Conservation (phyloP, 2,113 vertebrate genomes). For the Pyxicephalus adspersus region DNA sequence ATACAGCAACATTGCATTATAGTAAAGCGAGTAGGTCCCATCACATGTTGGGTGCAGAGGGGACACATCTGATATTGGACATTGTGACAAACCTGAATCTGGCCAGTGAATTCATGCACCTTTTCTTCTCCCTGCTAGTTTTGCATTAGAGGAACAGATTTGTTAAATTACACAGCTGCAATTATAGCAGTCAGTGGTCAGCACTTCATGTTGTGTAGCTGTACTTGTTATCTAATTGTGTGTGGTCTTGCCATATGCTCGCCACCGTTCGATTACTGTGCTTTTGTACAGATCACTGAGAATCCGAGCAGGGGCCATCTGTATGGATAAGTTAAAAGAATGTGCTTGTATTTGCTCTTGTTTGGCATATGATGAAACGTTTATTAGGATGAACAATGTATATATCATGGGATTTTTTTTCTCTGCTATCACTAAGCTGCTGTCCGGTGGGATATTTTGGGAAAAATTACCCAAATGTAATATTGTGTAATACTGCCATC, state of each 20-base stretch:
- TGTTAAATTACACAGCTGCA: slow-evolving; percentile 53
- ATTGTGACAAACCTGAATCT: no score
- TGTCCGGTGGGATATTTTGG: no score
- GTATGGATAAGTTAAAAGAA: slow-evolving; percentile 24
- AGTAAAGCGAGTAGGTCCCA: no score
- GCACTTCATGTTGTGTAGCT: neutral
- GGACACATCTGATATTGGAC: no score
- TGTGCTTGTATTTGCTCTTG: neutral
- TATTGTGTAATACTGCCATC: neutral
- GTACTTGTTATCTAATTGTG: slow-evolving; percentile 28
- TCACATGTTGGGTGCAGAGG: no score
- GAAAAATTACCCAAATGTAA: no score
- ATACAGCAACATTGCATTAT: no score
- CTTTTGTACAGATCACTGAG: slow-evolving; percentile 9
- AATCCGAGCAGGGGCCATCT: slow-evolving; percentile 19
- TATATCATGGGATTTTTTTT: no score
- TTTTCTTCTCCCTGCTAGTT: neutral
- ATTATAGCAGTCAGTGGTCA: slow-evolving; percentile 22
- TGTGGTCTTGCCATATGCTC: slow-evolving; percentile 21
- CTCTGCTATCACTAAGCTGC: no score
- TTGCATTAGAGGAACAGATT: slow-evolving; percentile 73
- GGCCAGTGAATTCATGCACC: no score
- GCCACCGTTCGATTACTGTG: slow-evolving; percentile 8
- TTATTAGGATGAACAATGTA: neutral
- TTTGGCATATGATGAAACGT: neutral